phyloP scores from a whole-genome alignment of 1,140 invertebrate genomes.

The Vanessa tameamea region DNA sequence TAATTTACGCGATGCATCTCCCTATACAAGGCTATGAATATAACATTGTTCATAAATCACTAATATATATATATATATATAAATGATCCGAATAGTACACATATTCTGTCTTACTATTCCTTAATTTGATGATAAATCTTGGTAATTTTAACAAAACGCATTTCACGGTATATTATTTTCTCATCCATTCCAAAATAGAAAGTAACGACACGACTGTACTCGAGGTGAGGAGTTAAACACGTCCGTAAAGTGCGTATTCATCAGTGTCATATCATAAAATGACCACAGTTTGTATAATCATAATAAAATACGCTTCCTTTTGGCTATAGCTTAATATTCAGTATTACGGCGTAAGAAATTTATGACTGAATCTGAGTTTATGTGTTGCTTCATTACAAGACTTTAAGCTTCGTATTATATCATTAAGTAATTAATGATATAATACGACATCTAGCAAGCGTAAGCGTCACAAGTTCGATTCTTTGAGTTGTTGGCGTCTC shows the following conservation, averaged over 20 bases:
- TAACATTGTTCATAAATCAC: neutral
- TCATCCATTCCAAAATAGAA: constrained; percentile 4
- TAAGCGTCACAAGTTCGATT: too few relatives aligned
- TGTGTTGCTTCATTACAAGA: neutral
- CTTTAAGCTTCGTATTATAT: neutral
- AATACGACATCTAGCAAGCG: too few relatives aligned
- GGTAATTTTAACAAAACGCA: neutral
- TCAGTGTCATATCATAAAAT: constrained; percentile 33
- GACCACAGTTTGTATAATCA: constrained; percentile 15
- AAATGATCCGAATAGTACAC: neutral
- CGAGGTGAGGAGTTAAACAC: constrained; percentile 24
- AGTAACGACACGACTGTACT: constrained; percentile 16
- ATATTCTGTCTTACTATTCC: neutral
- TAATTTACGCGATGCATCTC: constrained; percentile 20
- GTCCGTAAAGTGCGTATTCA: constrained; percentile 28
- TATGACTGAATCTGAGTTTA: neutral
- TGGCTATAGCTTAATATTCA: constrained; percentile 30
- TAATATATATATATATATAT: too few relatives aligned
- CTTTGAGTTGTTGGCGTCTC: too few relatives aligned
- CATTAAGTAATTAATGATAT: too few relatives aligned
- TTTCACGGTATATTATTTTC: neutral
- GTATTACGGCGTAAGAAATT: constrained; percentile 5
- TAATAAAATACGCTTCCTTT: constrained; percentile 24
- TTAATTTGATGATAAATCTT: neutral
- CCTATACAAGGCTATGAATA: neutral